These are phyloP conservation scores for Nipponia nippon DNA, from an alignment of 2,113 vertebrate genomes.

Conservation along the genomic window DNA sequence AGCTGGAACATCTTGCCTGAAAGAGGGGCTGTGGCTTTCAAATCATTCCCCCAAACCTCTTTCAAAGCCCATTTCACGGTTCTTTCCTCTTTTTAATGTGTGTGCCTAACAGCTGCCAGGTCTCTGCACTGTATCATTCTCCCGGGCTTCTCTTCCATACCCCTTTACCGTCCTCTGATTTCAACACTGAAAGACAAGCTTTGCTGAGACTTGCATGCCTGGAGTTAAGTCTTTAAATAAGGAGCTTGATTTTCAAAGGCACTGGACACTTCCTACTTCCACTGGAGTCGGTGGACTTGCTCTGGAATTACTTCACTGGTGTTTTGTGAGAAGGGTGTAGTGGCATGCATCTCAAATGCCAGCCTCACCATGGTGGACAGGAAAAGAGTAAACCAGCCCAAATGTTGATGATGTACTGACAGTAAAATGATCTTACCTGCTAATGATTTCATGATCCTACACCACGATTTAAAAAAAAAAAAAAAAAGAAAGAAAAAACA, in stretches of 20 bases:
- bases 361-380: background rate
- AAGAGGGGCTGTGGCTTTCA: background rate
- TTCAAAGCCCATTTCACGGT: background rate
- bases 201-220: background rate
- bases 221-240: background rate
- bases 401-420: background rate
- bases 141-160: background rate
- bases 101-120: background rate
- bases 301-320: background rate
- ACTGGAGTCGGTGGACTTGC: background rate
- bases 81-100: background rate
- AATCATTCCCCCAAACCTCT: background rate
- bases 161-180: background rate
- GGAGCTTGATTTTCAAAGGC: background rate
- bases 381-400: background rate
- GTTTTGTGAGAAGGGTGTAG: background rate
- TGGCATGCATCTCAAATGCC: rapidly evolving
- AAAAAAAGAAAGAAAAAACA: background rate
- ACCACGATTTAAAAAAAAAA: background rate
- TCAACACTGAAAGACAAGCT: background rate
- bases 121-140: background rate
- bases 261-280: background rate
- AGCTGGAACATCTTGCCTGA: background rate
- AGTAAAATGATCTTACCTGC: background rate
- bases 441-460: background rate